Percentiles rank a stretch among this genome's conserved stretches.
These are phyloP conservation scores for Ophioninae sp. DNA, from an alignment of 2,888 invertebrate genomes.

Conservation along the genomic window DNA sequence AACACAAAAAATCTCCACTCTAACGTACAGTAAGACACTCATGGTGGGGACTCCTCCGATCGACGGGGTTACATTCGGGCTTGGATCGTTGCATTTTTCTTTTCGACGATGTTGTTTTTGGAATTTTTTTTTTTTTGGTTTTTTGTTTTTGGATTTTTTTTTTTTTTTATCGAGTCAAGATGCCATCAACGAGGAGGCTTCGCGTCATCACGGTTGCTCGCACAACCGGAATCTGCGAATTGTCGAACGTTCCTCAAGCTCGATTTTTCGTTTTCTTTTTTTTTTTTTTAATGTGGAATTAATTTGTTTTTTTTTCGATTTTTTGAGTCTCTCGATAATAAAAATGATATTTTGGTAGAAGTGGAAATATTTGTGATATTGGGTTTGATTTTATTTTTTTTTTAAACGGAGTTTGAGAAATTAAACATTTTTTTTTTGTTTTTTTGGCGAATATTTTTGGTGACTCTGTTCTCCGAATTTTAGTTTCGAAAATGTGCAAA, in stretches of 20 bases:
- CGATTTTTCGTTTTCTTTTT: neutral
- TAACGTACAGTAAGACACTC: constrained; percentile 79
- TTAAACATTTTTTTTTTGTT: too few species aligned
- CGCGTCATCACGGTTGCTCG: constrained; percentile 44
- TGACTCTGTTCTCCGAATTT: too few species aligned
- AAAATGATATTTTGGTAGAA: too few species aligned
- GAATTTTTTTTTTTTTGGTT: neutral
- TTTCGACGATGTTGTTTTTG: neutral
- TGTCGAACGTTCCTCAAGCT: constrained; percentile 44
- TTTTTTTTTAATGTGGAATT: too few species aligned
- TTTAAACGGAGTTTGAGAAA: too few species aligned
- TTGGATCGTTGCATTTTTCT: constrained; percentile 17
- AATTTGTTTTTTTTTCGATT: neutral
- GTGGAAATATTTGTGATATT: too few species aligned
- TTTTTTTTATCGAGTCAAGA: constrained; percentile 18
- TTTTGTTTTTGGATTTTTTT: constrained; percentile 14
- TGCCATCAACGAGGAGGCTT: constrained; percentile 39
- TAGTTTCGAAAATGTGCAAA: neutral
- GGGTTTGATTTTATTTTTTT: too few species aligned
- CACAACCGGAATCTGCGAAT: constrained; percentile 44
- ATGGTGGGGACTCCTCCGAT: constrained; percentile 62
- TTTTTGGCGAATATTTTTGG: too few species aligned
- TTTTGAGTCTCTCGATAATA: neutral
- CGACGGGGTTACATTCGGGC: constrained; percentile 41
- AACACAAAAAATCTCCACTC: constrained; percentile 81